phyloP scores from a whole-genome alignment of 1,140 invertebrate genomes.

The Drosophila chauvacae region DNA sequence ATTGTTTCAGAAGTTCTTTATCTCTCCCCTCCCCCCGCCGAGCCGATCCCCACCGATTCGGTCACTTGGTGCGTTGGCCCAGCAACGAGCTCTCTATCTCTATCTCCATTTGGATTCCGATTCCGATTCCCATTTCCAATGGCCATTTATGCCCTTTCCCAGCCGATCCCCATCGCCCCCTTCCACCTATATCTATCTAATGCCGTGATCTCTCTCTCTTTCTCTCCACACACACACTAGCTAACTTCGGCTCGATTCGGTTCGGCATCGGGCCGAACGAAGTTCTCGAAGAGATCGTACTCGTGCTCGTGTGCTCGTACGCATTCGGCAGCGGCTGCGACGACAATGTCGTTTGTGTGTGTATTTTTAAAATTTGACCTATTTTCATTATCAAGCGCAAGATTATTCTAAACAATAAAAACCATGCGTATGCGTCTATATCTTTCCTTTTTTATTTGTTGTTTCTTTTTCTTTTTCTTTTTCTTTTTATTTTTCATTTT shows the following conservation, averaged over 20 bases:
- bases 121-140: not conserved
- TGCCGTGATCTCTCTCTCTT: constrained; percentile 17
- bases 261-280: constrained; percentile 1
- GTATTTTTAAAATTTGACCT: constrained; percentile 84
- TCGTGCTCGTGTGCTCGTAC: constrained; percentile 6
- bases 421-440: constrained; percentile 57
- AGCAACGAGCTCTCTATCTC: constrained; percentile 17
- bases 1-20: constrained; percentile 49
- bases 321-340: constrained; percentile 24
- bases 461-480: not conserved
- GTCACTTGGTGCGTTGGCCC: constrained; percentile 59
- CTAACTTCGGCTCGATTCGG: constrained; percentile 5
- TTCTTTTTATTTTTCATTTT: not conserved
- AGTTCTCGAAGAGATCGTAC: constrained; percentile 1
- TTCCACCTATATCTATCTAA: constrained; percentile 37
- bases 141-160: not conserved
- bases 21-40: not conserved
- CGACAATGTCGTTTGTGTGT: constrained; percentile 80
- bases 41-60: constrained; percentile 7
- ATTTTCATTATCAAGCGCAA: constrained; percentile 84
- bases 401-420: constrained; percentile 84
- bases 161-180: not conserved
- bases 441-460: constrained; percentile 16
- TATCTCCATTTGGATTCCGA: constrained; percentile 9
- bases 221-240: not conserved